Base-by-base conservation (phyloP, 2,888 invertebrate species). In the Brenthis hecate region DNA sequence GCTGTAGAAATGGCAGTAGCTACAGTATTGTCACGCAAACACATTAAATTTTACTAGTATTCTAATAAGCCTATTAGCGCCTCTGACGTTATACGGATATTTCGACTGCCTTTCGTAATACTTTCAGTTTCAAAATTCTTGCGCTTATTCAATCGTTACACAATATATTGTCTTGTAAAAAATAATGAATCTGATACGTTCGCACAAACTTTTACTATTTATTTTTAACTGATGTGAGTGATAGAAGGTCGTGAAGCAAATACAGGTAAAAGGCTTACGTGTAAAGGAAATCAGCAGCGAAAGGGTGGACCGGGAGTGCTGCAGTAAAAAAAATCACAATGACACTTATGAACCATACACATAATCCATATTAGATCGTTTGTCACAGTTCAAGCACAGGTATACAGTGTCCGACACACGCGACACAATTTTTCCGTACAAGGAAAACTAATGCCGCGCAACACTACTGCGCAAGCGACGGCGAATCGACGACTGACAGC, bases 341-440 rank as follows among this genome's bases (percentile, higher is more conserved):
- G 76, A 80, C 91, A 89, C 89, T 88, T 85, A 82, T 80, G 75
- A 70, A 89, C 87, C 90, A 88, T 91, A 81, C 92, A 91, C 91
- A 87, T 85, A 88, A 90, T 91, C 89, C 91, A 88, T 90, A 77
- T 76, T 75, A 71, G 74, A 76, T 68, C 71, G 73, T 73, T 70
- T 63, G 60, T 66, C 72, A 72, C 72, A 68, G 65, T 50, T 68
- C 66, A 65, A 65, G 65, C 72, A 71, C 74, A 71, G 66, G 58
- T 68, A 68, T 74, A 68, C 66, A 66, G 68, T 63, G 70, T 74
- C 73, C 67, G 77, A 77, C 84, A 86, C 84, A 84, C 90, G 88
- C 91, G 91, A 87, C 91, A 91, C 89, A 86, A 90, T 89, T 91
- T 91, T 91, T 89, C 91, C 88, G 82, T 79, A 72, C 74, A 69